Conservation (phyloP, 2,797 vertebrate genomes). For the Antrozous pallidus region DNA sequence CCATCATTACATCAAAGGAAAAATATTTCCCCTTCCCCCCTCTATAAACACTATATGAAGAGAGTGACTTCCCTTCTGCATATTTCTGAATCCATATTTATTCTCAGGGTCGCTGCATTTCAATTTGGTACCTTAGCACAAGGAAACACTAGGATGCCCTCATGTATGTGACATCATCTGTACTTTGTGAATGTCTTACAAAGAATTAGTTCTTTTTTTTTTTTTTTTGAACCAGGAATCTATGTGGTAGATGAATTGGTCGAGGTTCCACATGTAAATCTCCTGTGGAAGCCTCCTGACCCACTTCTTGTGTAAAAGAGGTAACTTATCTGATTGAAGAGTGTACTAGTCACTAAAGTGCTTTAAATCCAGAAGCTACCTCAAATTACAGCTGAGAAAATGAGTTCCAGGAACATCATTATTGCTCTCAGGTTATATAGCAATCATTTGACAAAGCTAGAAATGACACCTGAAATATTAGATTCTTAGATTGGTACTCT, state of each 20-base stretch:
- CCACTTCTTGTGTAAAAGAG: background rate
- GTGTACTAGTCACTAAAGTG: background rate
- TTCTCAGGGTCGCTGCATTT: slow-evolving; percentile 11
- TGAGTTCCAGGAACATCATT: background rate
- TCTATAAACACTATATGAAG: background rate
- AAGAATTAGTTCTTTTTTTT: background rate
- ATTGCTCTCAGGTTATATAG: background rate
- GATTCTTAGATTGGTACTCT: background rate
- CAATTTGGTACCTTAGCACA: background rate
- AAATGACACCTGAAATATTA: background rate
- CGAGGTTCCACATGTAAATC: background rate
- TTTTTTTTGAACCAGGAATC: background rate
- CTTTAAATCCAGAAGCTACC: background rate
- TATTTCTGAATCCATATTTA: background rate
- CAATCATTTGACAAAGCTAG: background rate
- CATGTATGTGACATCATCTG: background rate
- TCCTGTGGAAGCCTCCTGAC: background rate
- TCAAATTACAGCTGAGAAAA: background rate
- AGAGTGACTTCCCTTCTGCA: background rate
- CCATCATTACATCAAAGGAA: background rate
- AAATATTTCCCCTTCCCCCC: background rate
- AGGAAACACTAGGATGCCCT: background rate
- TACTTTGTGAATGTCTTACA: background rate
- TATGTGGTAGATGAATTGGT: background rate
- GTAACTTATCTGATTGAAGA: background rate